phyloP scores from a whole-genome alignment of 1,140 invertebrate genomes.

The Palaemon carinicauda region DNA sequence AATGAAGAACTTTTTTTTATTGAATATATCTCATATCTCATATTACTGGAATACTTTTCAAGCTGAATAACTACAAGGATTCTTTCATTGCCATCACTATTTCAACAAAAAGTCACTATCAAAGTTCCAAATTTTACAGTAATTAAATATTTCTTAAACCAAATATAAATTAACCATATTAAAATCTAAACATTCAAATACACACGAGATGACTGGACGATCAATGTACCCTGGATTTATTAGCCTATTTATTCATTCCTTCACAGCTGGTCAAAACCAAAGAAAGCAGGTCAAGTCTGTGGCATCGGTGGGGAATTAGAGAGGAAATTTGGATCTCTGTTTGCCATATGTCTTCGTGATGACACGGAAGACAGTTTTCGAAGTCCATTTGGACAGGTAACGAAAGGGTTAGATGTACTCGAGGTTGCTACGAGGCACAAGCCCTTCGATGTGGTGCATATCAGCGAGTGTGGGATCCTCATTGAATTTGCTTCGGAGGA shows the following conservation, averaged over 20 bases:
- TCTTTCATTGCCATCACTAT: too few relatives aligned
- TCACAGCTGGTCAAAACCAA: conserved; percentile 25
- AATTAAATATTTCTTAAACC: too few relatives aligned
- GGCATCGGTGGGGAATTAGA: conserved; percentile 27
- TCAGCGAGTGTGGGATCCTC: conserved; percentile 36
- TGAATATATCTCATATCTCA: too few relatives aligned
- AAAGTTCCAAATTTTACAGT: too few relatives aligned
- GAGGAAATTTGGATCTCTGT: conserved; percentile 35
- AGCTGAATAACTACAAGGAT: too few relatives aligned
- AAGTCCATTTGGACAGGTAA: conserved; percentile 41
- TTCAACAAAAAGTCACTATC: too few relatives aligned
- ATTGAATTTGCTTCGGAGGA: not conserved
- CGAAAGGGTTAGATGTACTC: conserved; percentile 28
- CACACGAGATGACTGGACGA: too few relatives aligned
- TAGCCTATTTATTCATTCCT: not conserved
- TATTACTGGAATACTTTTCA: too few relatives aligned
- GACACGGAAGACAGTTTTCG: conserved; percentile 19
- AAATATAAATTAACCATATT: too few relatives aligned
- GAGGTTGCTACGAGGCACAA: conserved; percentile 12
- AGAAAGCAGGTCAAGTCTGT: conserved; percentile 21
- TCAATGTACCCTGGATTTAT: too few relatives aligned
- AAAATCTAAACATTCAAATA: too few relatives aligned
- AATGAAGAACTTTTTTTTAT: too few relatives aligned
- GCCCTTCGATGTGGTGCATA: conserved; percentile 25
- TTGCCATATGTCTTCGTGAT: conserved; percentile 43